Conservation (phyloP, 2,888 invertebrate genomes). For the Trachelus tabidus region DNA sequence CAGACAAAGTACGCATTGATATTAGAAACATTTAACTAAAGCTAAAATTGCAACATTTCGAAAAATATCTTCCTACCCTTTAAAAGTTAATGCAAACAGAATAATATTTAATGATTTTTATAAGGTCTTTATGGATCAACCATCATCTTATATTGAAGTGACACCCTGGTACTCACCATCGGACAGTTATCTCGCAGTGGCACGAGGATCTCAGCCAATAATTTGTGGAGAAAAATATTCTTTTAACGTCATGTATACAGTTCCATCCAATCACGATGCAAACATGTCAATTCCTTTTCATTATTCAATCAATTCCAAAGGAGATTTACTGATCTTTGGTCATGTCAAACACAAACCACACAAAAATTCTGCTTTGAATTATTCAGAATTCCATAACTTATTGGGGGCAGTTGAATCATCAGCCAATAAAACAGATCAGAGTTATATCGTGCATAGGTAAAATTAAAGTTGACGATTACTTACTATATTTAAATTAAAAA, state of each 20-base stretch:
- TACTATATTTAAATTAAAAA: background rate
- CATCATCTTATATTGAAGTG: conserved; percentile 58
- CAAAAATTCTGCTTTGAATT: conserved; percentile 56
- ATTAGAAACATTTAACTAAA: too few species aligned
- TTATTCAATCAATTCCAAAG: conserved; percentile 60
- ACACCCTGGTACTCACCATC: conserved; percentile 62
- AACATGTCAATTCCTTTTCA: conserved; percentile 54
- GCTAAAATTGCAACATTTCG: too few species aligned
- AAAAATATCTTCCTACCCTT: too few species aligned
- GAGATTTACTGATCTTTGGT: conserved; percentile 57
- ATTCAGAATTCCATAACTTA: conserved; percentile 58
- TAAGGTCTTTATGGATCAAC: conserved; percentile 62
- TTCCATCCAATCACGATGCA: conserved; percentile 36
- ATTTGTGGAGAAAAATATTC: conserved; percentile 61
- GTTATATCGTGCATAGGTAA: conserved; percentile 51
- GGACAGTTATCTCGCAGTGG: conserved; percentile 56
- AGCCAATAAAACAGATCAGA: conserved; percentile 46
- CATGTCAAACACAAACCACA: conserved; percentile 59
- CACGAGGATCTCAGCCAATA: conserved; percentile 56
- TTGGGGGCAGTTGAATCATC: conserved; percentile 49
- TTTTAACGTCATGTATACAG: conserved; percentile 62
- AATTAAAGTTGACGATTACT: background rate
- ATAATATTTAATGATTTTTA: background rate
- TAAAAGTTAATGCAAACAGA: too few species aligned
- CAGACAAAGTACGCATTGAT: too few species aligned